These are phyloP conservation scores for Sphaerophoria rueppellii DNA, from an alignment of 2,888 invertebrate genomes.

Conservation along the genomic window DNA sequence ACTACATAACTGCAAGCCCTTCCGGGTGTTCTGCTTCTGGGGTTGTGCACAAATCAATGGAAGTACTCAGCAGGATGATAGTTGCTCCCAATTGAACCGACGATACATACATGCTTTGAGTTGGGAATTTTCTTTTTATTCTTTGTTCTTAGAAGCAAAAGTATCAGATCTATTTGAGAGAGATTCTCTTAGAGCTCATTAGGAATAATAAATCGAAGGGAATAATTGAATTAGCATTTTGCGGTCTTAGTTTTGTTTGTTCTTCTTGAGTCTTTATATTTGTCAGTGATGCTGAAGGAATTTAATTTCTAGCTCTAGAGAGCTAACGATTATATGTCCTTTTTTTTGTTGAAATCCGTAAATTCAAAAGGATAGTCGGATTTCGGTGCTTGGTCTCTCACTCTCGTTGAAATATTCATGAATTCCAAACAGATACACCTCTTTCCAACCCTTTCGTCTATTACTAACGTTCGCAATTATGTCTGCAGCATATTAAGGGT, in stretches of 20 bases:
- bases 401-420: too few species aligned
- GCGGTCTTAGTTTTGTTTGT: conserved; percentile 24
- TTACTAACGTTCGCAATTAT: too few species aligned
- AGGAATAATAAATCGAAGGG: conserved; percentile 68
- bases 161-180: conserved; percentile 11
- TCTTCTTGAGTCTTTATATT: too few species aligned
- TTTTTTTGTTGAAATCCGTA: too few species aligned
- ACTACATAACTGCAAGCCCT: conserved; percentile 59
- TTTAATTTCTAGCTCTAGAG: too few species aligned
- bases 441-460: too few species aligned
- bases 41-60: not conserved
- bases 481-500: too few species aligned
- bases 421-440: too few species aligned
- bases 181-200: conserved; percentile 34
- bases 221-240: conserved; percentile 70
- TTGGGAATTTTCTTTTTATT: not conserved
- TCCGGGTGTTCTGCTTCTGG: not conserved
- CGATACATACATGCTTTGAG: conserved; percentile 22
- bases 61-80: not conserved
- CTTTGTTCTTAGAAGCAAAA: not conserved
- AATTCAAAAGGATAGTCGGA: too few species aligned
- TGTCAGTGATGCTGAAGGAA: too few species aligned
- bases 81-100: conserved; percentile 12
- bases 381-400: too few species aligned
- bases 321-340: too few species aligned